Conservation (phyloP, 2,113 vertebrate species). For the Cichladusa arquata region DNA sequence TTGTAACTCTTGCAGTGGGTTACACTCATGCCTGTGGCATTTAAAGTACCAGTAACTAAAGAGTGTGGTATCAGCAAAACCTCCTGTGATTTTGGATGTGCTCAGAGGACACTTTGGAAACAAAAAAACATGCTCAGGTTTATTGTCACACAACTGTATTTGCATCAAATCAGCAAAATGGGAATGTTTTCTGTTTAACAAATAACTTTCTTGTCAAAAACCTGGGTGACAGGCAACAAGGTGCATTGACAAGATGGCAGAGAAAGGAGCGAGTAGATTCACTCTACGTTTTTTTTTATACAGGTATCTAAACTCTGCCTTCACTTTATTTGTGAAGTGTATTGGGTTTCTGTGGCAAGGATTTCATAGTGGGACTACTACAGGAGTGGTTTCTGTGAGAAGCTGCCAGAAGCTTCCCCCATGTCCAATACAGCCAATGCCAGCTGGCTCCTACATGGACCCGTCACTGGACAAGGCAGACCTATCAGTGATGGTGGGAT, state of each 20-base stretch:
- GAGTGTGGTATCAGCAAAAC: neutral
- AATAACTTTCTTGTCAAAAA: neutral
- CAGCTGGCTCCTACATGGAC: neutral
- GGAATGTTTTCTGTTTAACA: neutral
- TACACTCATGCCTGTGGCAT: neutral
- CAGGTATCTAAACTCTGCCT: neutral
- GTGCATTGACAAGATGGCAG: neutral
- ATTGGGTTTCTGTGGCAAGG: neutral
- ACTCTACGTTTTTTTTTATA: neutral
- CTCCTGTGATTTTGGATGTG: neutral
- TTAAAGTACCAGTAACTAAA: neutral
- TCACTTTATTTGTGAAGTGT: neutral
- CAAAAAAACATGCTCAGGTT: neutral
- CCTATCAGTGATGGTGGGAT: no score
- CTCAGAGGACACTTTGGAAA: neutral
- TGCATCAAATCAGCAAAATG: neutral
- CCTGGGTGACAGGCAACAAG: neutral
- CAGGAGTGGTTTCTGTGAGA: neutral
- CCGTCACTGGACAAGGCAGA: neutral
- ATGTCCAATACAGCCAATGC: neutral
- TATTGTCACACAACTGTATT: neutral
- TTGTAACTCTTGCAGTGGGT: neutral
- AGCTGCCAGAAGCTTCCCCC: neutral
- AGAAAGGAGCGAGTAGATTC: neutral
- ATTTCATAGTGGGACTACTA: fast-evolving